phyloP scores from a whole-genome alignment of 2,888 invertebrate species.

The Amphimallon solstitiale region DNA sequence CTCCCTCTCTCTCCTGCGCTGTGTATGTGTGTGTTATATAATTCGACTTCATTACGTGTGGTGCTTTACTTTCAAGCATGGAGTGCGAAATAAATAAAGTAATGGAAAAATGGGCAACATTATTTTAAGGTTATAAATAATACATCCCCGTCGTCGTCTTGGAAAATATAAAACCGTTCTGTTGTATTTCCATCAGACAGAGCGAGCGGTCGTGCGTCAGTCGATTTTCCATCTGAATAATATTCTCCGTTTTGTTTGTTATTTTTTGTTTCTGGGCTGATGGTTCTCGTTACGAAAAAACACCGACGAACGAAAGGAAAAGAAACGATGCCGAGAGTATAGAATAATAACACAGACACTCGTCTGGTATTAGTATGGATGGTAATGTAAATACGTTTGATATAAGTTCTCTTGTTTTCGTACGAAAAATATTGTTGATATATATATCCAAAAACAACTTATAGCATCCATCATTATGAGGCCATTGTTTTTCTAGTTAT shows the following conservation, averaged over 20 bases:
- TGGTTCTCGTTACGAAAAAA: background rate
- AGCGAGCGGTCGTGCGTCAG: background rate
- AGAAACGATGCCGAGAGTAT: background rate
- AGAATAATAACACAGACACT: no score
- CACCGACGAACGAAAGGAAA: background rate
- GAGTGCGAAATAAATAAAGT: no score
- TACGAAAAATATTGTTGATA: background rate
- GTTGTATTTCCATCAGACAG: background rate
- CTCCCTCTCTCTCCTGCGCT: no score
- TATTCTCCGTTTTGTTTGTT: constrained; percentile 7
- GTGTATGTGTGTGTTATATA: no score
- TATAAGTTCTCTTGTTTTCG: background rate
- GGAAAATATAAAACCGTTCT: background rate
- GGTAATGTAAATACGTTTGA: background rate
- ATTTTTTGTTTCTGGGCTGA: background rate
- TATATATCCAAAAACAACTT: no score
- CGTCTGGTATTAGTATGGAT: no score
- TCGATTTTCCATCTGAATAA: constrained; percentile 13
- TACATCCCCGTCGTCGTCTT: background rate
- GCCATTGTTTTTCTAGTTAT: no score
- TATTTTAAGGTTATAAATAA: constrained; percentile 6
- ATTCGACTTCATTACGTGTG: no score
- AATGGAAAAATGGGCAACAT: background rate
- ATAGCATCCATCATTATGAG: no score
- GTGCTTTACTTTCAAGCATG: no score